A percentile compares a stretch with the other conserved stretches of the same genome.
phyloP scores from a whole-genome alignment of 92 coral and sea anemone genomes.

The Pocillopora meandrina region DNA sequence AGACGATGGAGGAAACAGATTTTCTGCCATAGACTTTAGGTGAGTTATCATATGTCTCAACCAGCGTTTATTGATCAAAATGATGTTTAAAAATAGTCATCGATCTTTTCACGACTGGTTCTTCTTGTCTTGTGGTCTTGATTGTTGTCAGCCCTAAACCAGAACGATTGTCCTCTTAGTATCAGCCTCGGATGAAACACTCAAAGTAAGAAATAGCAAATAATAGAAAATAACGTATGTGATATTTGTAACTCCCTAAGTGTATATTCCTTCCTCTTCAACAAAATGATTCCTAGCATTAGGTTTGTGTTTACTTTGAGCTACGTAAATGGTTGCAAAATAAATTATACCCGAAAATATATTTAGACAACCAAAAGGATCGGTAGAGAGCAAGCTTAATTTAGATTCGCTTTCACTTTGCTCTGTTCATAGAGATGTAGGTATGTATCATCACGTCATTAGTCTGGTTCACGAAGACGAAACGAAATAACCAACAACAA shows the following conservation, averaged over 20 bases:
- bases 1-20: conserved; percentile 16
- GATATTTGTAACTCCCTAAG: no score
- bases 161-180: not conserved
- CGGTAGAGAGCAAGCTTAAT: no score
- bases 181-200: not conserved
- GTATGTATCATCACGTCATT: not conserved
- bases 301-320: no score
- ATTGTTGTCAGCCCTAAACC: not conserved
- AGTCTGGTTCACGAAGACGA: not conserved
- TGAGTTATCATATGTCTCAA: not conserved
- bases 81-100: not conserved
- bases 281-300: no score
- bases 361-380: no score
- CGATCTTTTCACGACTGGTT: not conserved
- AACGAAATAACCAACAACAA: not conserved
- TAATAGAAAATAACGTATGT: not conserved
- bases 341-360: no score
- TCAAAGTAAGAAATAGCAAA: not conserved
- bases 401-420: no score
- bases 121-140: not conserved
- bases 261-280: no score
- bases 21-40: conserved; percentile 6
- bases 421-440: no score
- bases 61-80: not conserved
- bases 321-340: no score